Percentiles rank a stretch among this genome's conserved stretches.
Evolutionary conservation across 2,797 vertebrate species (phyloP).

Genomic region (Chaetophractus vellerosus): DNA sequence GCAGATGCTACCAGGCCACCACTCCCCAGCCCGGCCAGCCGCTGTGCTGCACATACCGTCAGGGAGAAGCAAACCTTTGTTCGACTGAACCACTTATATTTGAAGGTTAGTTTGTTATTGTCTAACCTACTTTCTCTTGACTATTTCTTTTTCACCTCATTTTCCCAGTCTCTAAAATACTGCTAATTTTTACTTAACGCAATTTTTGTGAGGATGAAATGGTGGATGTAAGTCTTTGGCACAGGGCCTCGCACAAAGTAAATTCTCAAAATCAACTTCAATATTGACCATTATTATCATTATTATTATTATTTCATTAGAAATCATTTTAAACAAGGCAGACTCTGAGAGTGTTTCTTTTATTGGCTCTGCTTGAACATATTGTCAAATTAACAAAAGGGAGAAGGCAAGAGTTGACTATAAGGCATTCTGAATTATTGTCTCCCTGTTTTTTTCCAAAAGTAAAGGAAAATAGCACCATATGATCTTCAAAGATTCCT

Average conservation of each 20-base stretch:
- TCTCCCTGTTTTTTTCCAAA: background rate
- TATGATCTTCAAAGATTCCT: background rate
- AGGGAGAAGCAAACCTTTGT: slow-evolving; percentile 32
- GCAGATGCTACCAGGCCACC: background rate
- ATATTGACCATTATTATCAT: background rate
- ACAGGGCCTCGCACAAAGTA: background rate
- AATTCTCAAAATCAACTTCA: background rate
- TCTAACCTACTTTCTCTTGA: slow-evolving; percentile 13
- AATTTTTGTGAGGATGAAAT: slow-evolving; percentile 39
- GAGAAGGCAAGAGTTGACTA: background rate
- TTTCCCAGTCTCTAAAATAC: slow-evolving; percentile 66
- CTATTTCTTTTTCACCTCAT: background rate
- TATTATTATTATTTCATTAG: background rate
- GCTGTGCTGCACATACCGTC: background rate
- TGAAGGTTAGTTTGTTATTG: background rate
- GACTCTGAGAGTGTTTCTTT: background rate
- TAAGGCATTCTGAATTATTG: background rate
- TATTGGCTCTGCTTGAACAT: background rate
- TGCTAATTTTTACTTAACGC: slow-evolving; percentile 56
- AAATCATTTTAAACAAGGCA: background rate
- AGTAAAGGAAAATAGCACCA: slow-evolving; percentile 20
- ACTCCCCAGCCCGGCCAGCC: background rate
- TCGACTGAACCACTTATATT: background rate
- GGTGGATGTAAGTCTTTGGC: background rate
- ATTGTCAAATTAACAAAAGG: slow-evolving; percentile 33